Percentiles rank a stretch among this genome's conserved stretches.
Evolutionary conservation across 2,888 invertebrate species (phyloP).

Genomic region (Chloroclystis v-ata): DNA sequence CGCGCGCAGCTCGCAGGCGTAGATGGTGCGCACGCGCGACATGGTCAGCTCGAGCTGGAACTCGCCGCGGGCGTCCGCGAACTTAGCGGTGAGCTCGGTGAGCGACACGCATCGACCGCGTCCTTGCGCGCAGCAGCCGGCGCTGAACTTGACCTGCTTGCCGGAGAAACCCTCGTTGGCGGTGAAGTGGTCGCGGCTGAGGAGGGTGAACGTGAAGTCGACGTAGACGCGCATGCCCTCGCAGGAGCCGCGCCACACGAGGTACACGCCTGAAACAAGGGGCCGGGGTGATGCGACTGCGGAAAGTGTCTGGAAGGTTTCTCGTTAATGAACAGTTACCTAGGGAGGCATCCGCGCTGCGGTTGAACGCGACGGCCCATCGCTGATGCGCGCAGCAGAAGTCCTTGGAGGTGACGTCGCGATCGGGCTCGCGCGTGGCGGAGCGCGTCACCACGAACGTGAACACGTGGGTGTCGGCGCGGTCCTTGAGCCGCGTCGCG

Average conservation of each 20-base stretch:
- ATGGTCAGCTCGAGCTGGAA: conserved; percentile 88
- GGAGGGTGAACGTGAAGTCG: conserved; percentile 88
- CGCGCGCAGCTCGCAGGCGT: conserved; percentile 83
- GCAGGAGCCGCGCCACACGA: conserved; percentile 86
- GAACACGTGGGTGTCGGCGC: conserved; percentile 89
- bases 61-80: conserved; percentile 88
- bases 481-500: conserved; percentile 89
- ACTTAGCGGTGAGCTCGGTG: conserved; percentile 83
- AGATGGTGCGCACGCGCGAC: conserved; percentile 85
- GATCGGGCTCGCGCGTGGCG: conserved; percentile 86
- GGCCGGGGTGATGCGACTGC: background rate
- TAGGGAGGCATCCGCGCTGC: conserved; percentile 82
- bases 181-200: conserved; percentile 89
- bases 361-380: conserved; percentile 89
- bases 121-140: conserved; percentile 84
- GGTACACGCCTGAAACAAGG: conserved; percentile 82
- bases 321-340: conserved; percentile 42
- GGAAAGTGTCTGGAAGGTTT: background rate
- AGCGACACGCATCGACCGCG: conserved; percentile 85
- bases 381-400: conserved; percentile 89
- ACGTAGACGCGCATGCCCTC: conserved; percentile 86
- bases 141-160: conserved; percentile 83
- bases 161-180: conserved; percentile 89
- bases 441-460: conserved; percentile 89
- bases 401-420: conserved; percentile 89